Evolutionary conservation across 2,888 invertebrate genomes (phyloP), one percentile per base, ranked within the genome.

Genomic region (Epinotia nisella): DNA sequence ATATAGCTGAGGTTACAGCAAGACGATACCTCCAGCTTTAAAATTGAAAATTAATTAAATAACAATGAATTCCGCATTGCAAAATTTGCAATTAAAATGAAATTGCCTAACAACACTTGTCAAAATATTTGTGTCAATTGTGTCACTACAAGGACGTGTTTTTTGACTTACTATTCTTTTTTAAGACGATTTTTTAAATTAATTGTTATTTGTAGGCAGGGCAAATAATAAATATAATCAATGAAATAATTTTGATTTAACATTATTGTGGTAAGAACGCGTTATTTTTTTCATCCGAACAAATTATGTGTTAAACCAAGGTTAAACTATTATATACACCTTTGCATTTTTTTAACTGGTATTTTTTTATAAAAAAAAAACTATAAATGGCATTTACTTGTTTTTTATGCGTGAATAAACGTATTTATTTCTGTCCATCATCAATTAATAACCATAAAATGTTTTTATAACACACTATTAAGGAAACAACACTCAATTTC

Each of bases 51-150:
- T 49, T 39, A 73, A 68, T 15, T 59, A 65, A 5, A 66, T 71
- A 70, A 41, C 51, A 21, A 60, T 60, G 67, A 29, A 74, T 72
- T 76, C 58, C 35, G 66, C 68, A 75, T 74, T 67, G 65, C 70
- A 53, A 68, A 74, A 75, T 74, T 71, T 74, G 53, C 74, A 70
- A 76, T 73, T 56, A 72, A 73, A 75, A 77, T 74, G 19, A 61
- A 67, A 56, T 68, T 51, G 62, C 62, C 51, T 39, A 71, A 65
- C 58, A 21, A 41, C n/a, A n/a, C 4, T 17, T 56, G 67, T 74
- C 71, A 74, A 74, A 74, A 74, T 74, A 70, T 74, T 71, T 71
- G 71, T 67, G 73, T 61, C 61, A 70, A 71, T 71, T 71, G 71
- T 67, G 73, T 61, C 61, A 58, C 13, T 29, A 0, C 5, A 21